Evolutionary conservation across 2,797 vertebrate genomes (phyloP), one percentile per base, ranked within the genome.

Genomic region (Microcaecilia unicolor): DNA sequence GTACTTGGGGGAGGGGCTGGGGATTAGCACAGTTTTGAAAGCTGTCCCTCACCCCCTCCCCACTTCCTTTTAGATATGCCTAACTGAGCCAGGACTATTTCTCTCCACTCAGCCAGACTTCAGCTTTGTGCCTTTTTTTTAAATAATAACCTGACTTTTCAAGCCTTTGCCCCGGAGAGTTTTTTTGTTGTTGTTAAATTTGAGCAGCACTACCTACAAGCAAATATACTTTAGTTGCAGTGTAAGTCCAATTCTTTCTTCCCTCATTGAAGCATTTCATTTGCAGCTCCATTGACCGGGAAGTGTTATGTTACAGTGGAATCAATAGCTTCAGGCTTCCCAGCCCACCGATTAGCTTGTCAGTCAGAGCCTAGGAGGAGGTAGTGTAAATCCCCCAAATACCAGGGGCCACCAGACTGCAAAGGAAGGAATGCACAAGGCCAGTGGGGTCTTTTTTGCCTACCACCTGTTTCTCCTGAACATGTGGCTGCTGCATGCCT

Each of bases 181-280:
- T 84, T 87, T 87, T 83, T 81, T n/a, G n/a, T n/a, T n/a, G n/a
- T n/a, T n/a, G n/a, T n/a, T n/a, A n/a, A n/a, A 86, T 91, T 88
- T 86, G 79, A 84, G 82, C 88, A 66, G 61, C 75, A 77, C 78
- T 90, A 87, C 84, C 86, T 87, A 85, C 81, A 67, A 88, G 88
- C 84, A 90, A 80, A 92, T 89, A 92, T 89, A 86, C 93, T 87
- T 89, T 87, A 89, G 87, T 92, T 88, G 86, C 84, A 90, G 91
- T 81, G 87, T 85, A n/a, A 88, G 72, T 64, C 83, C 78, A 85
- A 87, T 83, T 80, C 78, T 80, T 90, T 90, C 87, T 88, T 85
- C n/a, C n/a, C 68, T 81, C 85, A 87, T 87, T 93, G 87, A 91
- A 89, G 87, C 92, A 92, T 95, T 93, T 93, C 90, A 90, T 90